Evolutionary conservation across 1,140 invertebrate species (phyloP).

Genomic region (Chymomyza costata): DNA sequence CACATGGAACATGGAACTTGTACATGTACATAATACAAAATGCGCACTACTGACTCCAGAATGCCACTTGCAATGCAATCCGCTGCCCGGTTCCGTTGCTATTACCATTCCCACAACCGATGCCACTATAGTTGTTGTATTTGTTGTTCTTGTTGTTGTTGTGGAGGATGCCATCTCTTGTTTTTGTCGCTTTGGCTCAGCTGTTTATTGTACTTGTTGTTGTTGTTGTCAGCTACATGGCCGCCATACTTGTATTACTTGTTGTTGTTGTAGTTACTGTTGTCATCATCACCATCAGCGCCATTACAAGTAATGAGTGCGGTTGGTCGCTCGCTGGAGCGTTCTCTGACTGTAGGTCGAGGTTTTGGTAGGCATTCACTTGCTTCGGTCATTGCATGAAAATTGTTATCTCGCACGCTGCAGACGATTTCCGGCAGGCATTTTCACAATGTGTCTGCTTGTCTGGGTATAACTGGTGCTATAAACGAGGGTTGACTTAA

Average conservation of each 20-base stretch:
- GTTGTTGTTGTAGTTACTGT: not conserved
- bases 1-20: constrained; percentile 32
- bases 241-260: too few species aligned
- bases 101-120: too few species aligned
- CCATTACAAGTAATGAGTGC: constrained; percentile 70
- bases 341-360: not conserved
- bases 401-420: constrained; percentile 71
- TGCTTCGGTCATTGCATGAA: constrained; percentile 51
- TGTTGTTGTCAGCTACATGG: not conserved
- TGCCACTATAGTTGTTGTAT: too few species aligned
- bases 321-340: constrained; percentile 14
- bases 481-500: too few species aligned
- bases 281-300: constrained; percentile 52
- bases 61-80: constrained; percentile 42
- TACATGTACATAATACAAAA: constrained; percentile 46
- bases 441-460: constrained; percentile 22
- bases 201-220: not conserved
- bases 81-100: constrained; percentile 25
- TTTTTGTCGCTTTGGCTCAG: constrained; percentile 16
- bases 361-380: not conserved
- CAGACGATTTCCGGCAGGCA: constrained; percentile 65
- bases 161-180: constrained; percentile 1
- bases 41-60: constrained; percentile 12
- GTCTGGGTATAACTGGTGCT: not conserved
- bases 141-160: too few species aligned